These are phyloP conservation scores for Cathartes aura DNA, from an alignment of 2,113 vertebrate genomes.

Conservation along the genomic window DNA sequence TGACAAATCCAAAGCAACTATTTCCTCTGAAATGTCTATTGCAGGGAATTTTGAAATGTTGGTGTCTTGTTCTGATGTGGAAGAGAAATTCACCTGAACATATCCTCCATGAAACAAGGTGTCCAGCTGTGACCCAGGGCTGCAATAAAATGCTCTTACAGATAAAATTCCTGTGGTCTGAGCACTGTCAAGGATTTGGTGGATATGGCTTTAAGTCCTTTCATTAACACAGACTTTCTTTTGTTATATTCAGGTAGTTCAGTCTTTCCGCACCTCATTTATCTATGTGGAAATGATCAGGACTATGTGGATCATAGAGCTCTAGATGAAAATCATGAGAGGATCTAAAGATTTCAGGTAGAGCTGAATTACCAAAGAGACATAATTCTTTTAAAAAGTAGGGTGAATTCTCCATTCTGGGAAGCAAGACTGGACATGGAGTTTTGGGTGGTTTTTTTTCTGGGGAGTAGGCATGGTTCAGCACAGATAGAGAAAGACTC, in stretches of 20 bases:
- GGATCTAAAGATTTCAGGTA: not conserved
- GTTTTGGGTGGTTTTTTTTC: not conserved
- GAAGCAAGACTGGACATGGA: not conserved
- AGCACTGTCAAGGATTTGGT: not conserved
- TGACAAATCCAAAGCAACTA: not conserved
- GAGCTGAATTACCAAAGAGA: not conserved
- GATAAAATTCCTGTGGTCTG: not conserved
- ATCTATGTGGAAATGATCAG: not conserved
- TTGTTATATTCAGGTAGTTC: not conserved
- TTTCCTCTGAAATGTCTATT: not conserved
- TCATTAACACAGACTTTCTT: not conserved
- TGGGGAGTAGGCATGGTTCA: not conserved
- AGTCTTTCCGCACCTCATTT: not conserved
- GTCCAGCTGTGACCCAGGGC: not conserved
- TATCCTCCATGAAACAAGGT: not conserved
- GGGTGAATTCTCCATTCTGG: not conserved
- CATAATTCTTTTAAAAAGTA: not conserved
- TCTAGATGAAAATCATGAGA: not conserved
- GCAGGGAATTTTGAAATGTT: not conserved
- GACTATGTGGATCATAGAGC: not conserved
- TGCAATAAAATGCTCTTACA: not conserved
- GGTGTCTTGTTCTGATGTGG: not conserved
- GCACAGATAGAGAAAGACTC: not conserved
- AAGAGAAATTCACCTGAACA: not conserved
- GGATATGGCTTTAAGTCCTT: not conserved